Evolutionary conservation across 2,113 vertebrate species (phyloP).

Genomic region (Meleagris gallopavo): DNA sequence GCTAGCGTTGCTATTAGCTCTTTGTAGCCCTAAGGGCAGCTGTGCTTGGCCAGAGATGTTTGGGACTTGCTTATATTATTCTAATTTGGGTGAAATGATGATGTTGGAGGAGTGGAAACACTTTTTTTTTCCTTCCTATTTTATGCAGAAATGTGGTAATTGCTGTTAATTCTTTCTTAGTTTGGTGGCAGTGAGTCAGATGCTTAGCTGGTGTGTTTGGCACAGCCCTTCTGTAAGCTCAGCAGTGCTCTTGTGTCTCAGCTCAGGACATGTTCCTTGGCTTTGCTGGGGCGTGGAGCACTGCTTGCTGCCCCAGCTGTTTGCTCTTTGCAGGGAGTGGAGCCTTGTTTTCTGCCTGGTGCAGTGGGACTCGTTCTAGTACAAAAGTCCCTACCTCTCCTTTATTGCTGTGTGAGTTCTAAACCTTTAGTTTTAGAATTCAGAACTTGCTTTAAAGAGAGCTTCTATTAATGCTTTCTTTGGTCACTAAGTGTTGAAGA

Average conservation of each 20-base stretch:
- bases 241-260: not conserved
- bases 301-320: not conserved
- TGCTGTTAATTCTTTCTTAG: constrained; percentile 25
- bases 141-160: constrained; percentile 7
- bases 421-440: not conserved
- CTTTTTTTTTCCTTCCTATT: not conserved
- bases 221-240: not conserved
- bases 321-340: not conserved
- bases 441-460: not conserved
- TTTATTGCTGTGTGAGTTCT: not conserved
- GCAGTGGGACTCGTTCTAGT: not conserved
- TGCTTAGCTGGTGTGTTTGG: constrained; percentile 26
- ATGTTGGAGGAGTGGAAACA: constrained; percentile 24
- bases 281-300: not conserved
- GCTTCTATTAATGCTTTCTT: not conserved
- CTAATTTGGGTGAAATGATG: constrained; percentile 48
- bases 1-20: constrained; percentile 19
- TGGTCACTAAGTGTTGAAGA: not conserved
- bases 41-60: constrained; percentile 35
- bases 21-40: constrained; percentile 16
- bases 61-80: constrained; percentile 5
- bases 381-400: not conserved
- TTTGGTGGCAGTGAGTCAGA: constrained; percentile 34
- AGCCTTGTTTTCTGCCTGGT: not conserved
- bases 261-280: not conserved